These are phyloP conservation scores for Illadopsis cleaveri DNA, from an alignment of 2,113 vertebrate genomes.

Conservation along the genomic window DNA sequence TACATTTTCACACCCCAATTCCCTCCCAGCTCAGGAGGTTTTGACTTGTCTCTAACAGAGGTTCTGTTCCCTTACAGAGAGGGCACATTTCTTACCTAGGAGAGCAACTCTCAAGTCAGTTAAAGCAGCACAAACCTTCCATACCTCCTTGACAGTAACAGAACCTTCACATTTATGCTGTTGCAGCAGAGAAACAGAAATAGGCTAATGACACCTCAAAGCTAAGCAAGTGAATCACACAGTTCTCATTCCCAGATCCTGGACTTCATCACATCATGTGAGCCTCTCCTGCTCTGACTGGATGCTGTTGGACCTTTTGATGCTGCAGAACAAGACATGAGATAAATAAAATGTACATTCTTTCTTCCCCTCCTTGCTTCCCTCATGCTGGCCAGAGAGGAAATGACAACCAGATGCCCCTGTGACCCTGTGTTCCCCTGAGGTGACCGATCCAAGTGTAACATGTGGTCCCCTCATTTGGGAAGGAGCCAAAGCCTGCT, in stretches of 20 bases:
- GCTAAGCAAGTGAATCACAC: background rate
- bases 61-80: background rate
- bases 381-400: conserved; percentile 73
- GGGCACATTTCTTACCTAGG: background rate
- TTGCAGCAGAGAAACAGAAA: background rate
- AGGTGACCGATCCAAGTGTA: conserved; percentile 74
- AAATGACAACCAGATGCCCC: conserved; percentile 85
- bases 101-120: background rate
- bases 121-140: background rate
- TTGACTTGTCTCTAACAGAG: background rate
- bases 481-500: conserved; percentile 76
- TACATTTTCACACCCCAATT: background rate
- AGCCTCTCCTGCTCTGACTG: background rate
- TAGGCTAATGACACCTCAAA: background rate
- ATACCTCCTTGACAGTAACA: background rate
- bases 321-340: background rate
- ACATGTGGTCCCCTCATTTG: conserved; percentile 87
- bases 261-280: background rate
- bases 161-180: background rate
- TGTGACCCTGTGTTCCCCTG: conserved; percentile 56
- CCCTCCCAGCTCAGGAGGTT: background rate
- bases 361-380: background rate
- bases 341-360: background rate
- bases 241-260: background rate
- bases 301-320: background rate